Evolutionary conservation across 2,888 invertebrate species (phyloP), one percentile per base, ranked within the genome.

Genomic region (Meta bourneti): DNA sequence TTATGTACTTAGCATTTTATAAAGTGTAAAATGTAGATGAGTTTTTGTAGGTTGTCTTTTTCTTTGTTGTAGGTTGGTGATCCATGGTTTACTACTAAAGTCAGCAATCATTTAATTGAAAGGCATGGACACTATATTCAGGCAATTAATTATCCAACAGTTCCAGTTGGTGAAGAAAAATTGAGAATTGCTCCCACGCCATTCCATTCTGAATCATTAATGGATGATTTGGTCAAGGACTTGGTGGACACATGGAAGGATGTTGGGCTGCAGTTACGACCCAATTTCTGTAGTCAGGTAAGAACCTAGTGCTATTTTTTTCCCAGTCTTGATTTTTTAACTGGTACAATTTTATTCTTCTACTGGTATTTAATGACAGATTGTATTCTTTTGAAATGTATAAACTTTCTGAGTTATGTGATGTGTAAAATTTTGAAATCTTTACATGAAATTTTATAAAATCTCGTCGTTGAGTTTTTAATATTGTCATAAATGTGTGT

Each of bases 101-200:
- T 99, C 92, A 98, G 98, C 0, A 98, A 98, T 95, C 96, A 97
- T 75, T 96, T 99, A 75, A 96, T 99, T 95, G 96, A 96, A 94
- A 96, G 97, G 92, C 97, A 97, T 94, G 98, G 98, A 0, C 98
- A 99, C 94, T 99, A 99, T 94, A 97, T 99, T 61, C 99, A 99
- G 95, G 97, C 99, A n/a, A 99, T 99, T 94, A 99, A 99, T 95
- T 98, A 98, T 95, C 99, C 99, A 7, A 99, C 99, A 0, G 99
- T 99, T 2, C 97, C 98, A 0, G 96, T 97, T 93, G 99, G 99
- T 0, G 96, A 98, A 94, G 99, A 99, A 95, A 97, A 98, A 94
- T 96, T 99, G 92, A 96, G 99, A 86, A 96, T 99, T 94, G 99
- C 99, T 0, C 98, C 99, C 2, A 99, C 99, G 0, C 99, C 99